phyloP scores from a whole-genome alignment of 2,797 vertebrate species.

The Characodon lateralis region DNA sequence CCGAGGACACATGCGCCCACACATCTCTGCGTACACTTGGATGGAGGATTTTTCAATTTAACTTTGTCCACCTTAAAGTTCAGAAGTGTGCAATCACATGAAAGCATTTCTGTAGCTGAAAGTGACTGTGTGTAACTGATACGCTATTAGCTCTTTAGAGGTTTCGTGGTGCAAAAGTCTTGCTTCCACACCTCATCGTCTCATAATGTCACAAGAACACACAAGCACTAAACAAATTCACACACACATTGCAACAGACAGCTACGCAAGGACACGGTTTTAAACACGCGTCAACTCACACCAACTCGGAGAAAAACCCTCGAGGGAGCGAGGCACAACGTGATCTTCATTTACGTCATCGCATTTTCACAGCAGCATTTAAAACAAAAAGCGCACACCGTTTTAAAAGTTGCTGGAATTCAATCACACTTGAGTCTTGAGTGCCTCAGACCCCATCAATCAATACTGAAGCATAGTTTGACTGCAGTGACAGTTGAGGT shows the following conservation, averaged over 20 bases:
- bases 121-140: slow-evolving; percentile 57
- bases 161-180: slow-evolving; percentile 47
- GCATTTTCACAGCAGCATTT: slow-evolving; percentile 28
- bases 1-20: slow-evolving; percentile 14
- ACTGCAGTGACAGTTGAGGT: slow-evolving; percentile 42
- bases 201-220: slow-evolving; percentile 37
- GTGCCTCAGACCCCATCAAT: slow-evolving; percentile 62
- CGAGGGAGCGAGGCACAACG: slow-evolving; percentile 37
- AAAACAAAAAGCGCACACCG: slow-evolving; percentile 25
- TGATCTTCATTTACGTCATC: slow-evolving; percentile 46
- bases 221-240: background rate
- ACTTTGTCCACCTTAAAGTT: slow-evolving; percentile 30
- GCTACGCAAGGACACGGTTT: background rate
- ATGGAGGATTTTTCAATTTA: slow-evolving; percentile 2
- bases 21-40: slow-evolving; percentile 21
- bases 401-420: slow-evolving; percentile 60
- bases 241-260: slow-evolving; percentile 13
- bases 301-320: slow-evolving; percentile 7
- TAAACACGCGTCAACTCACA: background rate
- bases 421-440: slow-evolving; percentile 64
- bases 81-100: slow-evolving; percentile 52
- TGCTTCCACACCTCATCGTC: slow-evolving; percentile 55
- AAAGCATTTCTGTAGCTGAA: slow-evolving; percentile 40
- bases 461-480: slow-evolving; percentile 52
- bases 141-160: slow-evolving; percentile 45